Base-by-base conservation (phyloP, 2,797 vertebrate genomes). In the Spinibarbus caldwelli region DNA sequence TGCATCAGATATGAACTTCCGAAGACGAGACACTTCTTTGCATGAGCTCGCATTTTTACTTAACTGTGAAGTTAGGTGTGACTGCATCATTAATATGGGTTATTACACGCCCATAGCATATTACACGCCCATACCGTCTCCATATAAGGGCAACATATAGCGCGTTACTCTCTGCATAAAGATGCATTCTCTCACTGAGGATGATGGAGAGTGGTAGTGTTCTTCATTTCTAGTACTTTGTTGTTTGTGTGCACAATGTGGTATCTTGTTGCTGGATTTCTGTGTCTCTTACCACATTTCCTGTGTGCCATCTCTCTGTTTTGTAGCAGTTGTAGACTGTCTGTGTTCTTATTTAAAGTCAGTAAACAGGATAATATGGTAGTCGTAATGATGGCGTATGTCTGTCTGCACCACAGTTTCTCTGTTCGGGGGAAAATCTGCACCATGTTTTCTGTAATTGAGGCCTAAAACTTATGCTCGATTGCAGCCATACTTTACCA, bases 391-490 rank as follows among this genome's bases (percentile, higher is more conserved):
- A 64, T 52, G 78, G 76, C 47, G 54, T 84, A 68, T 70, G 17
- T 80, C 62, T 52, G 59, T 57, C 77, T 43, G 15, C 45, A 38
- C 49, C 64, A 79, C 75, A 49, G 41, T 41, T 75, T 54, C 47
- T 80, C 71, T 83, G 57, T 71, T 83, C 31, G 72, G 38, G 45
- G 43, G 5, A 52, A 80, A 52, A 64, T 83, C 62, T 78, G 75
- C 52, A 41, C 23, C 19, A n/a, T n/a, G 80, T 67, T 88, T 77
- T 38, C 59, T n/a, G 41, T 89, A 80, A 82, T 80, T 70, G 52
- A 82, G 19, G 81, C 31, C 29, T 72, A 19, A 34, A 17, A 21
- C 23, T 23, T n/a, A 2, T n/a, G 38, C 36, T 57, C 14, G 17
- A 19, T 67, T 62, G 26, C 80, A 62, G 21, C 11, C 36, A 31